phyloP scores from a whole-genome alignment of 2,888 invertebrate species.

The Invenusta paracnida region DNA sequence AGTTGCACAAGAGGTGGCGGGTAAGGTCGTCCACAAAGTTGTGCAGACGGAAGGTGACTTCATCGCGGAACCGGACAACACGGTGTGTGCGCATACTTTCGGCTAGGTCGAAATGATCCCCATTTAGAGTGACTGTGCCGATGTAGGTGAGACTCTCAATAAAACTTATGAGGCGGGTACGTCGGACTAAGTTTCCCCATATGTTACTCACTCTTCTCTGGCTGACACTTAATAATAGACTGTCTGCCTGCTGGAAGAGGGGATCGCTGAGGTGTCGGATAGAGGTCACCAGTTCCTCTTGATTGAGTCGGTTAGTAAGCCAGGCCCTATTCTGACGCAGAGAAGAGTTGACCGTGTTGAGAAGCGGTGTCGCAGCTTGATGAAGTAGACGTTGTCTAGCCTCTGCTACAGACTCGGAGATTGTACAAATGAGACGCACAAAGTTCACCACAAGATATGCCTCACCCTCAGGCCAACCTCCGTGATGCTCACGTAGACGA shows the following conservation, averaged over 20 bases:
- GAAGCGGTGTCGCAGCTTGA: background rate
- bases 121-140: background rate
- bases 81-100: background rate
- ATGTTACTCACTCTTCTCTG: background rate
- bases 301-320: background rate
- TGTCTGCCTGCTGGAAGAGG: background rate
- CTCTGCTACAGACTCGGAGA: background rate
- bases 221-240: background rate
- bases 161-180: background rate
- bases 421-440: background rate
- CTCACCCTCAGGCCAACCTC: background rate
- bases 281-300: background rate
- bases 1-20: background rate
- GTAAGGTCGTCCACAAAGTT: background rate
- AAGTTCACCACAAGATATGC: background rate
- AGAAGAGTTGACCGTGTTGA: background rate
- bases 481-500: too few relatives aligned
- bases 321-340: background rate
- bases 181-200: background rate
- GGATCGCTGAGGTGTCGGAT: background rate
- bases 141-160: background rate
- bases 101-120: background rate
- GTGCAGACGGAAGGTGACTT: background rate
- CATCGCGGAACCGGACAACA: background rate
- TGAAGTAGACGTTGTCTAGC: background rate